Evolutionary conservation across 1,140 invertebrate species (phyloP).

Genomic region (Stenopsyche tienmushanensis): DNA sequence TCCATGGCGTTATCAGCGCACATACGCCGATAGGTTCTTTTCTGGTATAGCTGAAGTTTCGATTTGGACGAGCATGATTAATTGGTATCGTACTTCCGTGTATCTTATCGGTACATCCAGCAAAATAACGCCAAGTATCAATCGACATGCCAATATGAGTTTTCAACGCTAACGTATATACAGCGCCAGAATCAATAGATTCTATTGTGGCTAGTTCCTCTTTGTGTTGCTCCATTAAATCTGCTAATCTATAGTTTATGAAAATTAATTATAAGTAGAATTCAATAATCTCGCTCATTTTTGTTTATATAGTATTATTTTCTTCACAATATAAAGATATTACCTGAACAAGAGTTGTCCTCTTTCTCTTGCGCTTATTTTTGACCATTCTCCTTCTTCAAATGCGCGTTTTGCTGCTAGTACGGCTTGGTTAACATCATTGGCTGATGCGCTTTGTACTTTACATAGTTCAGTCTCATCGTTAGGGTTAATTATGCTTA

Average conservation of each 20-base stretch:
- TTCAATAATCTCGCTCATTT: no score
- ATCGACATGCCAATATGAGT: constrained; percentile 94
- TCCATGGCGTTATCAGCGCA: constrained; percentile 96
- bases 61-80: constrained; percentile 84
- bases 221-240: constrained; percentile 91
- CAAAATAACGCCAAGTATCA: constrained; percentile 89
- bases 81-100: constrained; percentile 90
- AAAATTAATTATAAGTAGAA: neutral
- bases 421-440: constrained; percentile 87
- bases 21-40: constrained; percentile 91
- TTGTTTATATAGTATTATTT: neutral
- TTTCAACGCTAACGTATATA: constrained; percentile 92
- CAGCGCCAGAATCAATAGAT: constrained; percentile 89
- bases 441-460: constrained; percentile 72
- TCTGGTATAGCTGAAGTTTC: constrained; percentile 84
- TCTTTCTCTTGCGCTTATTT: constrained; percentile 80
- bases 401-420: constrained; percentile 84
- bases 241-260: constrained; percentile 69
- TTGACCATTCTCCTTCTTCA: constrained; percentile 84
- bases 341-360: constrained; percentile 73
- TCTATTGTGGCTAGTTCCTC: constrained; percentile 94
- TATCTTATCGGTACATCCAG: constrained; percentile 94
- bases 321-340: constrained; percentile 38
- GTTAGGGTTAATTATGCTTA: constrained; percentile 79
- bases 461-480: constrained; percentile 81